Evolutionary conservation across 2,888 invertebrate genomes (phyloP).

Genomic region (Linyphia triangularis): DNA sequence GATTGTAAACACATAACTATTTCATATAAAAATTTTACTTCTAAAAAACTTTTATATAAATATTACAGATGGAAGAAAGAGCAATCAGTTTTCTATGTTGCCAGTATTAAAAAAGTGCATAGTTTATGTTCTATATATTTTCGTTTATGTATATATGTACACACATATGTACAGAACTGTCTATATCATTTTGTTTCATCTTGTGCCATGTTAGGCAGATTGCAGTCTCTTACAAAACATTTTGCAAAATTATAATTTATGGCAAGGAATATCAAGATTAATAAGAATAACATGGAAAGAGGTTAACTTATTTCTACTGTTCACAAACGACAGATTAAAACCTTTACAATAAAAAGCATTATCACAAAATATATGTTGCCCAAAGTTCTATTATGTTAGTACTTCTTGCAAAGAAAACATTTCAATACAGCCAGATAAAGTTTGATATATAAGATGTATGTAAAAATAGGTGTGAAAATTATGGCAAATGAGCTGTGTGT

Average conservation of each 20-base stretch:
- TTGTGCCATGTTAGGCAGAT: slow-evolving; percentile 32
- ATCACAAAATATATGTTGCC: slow-evolving; percentile 73
- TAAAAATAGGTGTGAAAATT: slow-evolving; percentile 51
- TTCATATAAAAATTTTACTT: slow-evolving; percentile 29
- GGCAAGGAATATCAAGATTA: slow-evolving; percentile 56
- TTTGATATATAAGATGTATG: slow-evolving; percentile 24
- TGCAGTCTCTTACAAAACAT: slow-evolving; percentile 46
- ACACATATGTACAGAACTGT: slow-evolving; percentile 67
- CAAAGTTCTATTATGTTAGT: slow-evolving; percentile 26
- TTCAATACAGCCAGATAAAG: slow-evolving; percentile 48
- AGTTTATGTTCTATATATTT: slow-evolving; percentile 51
- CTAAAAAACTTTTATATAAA: slow-evolving; percentile 42
- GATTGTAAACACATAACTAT: slow-evolving; percentile 19
- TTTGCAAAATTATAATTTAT: slow-evolving; percentile 31
- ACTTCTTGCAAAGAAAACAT: slow-evolving; percentile 50
- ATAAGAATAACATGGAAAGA: slow-evolving; percentile 19
- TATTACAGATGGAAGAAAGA: slow-evolving; percentile 58
- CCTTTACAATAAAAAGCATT: slow-evolving; percentile 60
- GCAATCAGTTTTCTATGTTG: slow-evolving; percentile 38
- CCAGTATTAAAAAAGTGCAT: slow-evolving; percentile 67
- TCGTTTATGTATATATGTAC: slow-evolving; percentile 70
- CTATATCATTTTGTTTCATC: slow-evolving; percentile 51
- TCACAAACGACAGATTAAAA: slow-evolving; percentile 48
- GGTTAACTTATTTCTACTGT: slow-evolving; percentile 37
- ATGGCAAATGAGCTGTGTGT: slow-evolving; percentile 44